phyloP scores from a whole-genome alignment of 1,140 invertebrate species.

The Apis florea region DNA sequence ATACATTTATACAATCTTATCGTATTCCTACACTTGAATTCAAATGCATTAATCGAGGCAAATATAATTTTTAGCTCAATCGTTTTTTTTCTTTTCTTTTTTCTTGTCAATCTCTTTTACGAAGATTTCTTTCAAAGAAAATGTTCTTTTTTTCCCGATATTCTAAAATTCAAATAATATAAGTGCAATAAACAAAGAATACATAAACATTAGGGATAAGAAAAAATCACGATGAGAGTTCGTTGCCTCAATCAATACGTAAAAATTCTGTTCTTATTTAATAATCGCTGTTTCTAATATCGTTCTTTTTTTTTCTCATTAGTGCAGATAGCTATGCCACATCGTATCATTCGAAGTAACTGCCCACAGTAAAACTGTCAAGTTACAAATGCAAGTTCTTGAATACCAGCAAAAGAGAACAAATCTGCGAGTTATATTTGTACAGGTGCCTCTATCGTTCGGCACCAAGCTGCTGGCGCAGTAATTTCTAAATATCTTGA shows the following conservation, averaged over 20 bases:
- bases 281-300: constrained; percentile 49
- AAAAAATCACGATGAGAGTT: constrained; percentile 41
- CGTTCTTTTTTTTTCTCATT: constrained; percentile 47
- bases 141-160: background rate
- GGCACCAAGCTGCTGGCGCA: constrained; percentile 65
- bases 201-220: constrained; percentile 16
- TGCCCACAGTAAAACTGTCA: constrained; percentile 60
- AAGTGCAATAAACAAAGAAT: constrained; percentile 22
- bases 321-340: constrained; percentile 46
- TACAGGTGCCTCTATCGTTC: constrained; percentile 68
- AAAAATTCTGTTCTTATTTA: constrained; percentile 62
- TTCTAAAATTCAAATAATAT: constrained; percentile 41
- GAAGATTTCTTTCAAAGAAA: constrained; percentile 7
- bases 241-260: constrained; percentile 60
- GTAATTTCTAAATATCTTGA: constrained; percentile 65
- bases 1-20: constrained; percentile 79
- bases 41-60: constrained; percentile 63
- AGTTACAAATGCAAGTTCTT: constrained; percentile 54
- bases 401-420: constrained; percentile 62
- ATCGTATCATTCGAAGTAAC: constrained; percentile 57
- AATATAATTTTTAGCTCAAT: constrained; percentile 57
- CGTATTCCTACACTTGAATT: constrained; percentile 61
- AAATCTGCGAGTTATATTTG: constrained; percentile 67
- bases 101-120: background rate
- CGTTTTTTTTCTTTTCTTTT: constrained; percentile 32